Conservation (phyloP, 2,113 vertebrate species). For the Tragelaphus scriptus region DNA sequence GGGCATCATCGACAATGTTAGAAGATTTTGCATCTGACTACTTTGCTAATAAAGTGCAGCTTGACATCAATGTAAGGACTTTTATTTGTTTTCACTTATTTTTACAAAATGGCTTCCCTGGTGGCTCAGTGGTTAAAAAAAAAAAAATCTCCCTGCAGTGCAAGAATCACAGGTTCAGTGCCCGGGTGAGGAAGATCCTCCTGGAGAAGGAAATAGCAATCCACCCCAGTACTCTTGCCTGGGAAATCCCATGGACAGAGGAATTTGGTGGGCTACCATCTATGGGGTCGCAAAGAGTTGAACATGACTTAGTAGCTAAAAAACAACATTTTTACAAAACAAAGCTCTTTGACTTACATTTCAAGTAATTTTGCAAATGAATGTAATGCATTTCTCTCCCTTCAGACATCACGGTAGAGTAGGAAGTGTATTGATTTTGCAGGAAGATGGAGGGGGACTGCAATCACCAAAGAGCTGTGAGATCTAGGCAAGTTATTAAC, state of each 20-base stretch:
- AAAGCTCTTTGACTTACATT: background rate
- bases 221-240: background rate
- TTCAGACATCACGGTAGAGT: background rate
- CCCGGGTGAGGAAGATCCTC: background rate
- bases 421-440: background rate
- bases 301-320: background rate
- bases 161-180: background rate
- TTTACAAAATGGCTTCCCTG: background rate
- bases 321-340: background rate
- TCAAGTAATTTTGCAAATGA: background rate
- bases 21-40: background rate
- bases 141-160: background rate
- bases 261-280: accelerated
- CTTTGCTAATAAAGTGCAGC: background rate
- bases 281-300: background rate
- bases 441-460: background rate
- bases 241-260: background rate
- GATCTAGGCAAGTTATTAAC: background rate
- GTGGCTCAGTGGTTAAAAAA: background rate
- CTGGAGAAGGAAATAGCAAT: background rate
- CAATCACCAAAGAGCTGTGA: background rate
- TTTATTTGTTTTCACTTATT: background rate
- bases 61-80: background rate
- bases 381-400: background rate
- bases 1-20: background rate